Evolutionary conservation across 1,140 invertebrate species (phyloP).

Genomic region (Bradynema listronoti): DNA sequence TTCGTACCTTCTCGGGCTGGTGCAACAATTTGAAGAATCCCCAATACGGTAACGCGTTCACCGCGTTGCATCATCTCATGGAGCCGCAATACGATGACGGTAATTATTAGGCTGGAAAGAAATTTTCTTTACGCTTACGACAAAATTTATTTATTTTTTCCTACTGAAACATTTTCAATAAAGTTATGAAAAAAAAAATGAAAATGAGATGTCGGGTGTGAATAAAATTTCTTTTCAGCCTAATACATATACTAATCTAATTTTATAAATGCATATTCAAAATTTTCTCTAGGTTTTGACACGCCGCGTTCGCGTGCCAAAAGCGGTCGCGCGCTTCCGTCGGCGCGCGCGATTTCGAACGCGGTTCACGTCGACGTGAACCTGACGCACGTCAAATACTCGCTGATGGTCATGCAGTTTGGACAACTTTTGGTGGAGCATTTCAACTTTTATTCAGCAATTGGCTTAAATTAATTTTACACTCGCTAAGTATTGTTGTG

Average conservation of each 20-base stretch:
- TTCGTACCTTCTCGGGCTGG: slow-evolving; percentile 80
- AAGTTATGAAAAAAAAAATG: no score
- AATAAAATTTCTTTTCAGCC: no score
- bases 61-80: slow-evolving; percentile 73
- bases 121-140: no score
- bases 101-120: slow-evolving; percentile 74
- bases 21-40: slow-evolving; percentile 90
- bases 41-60: slow-evolving; percentile 75
- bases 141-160: background rate
- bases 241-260: background rate
- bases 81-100: slow-evolving; percentile 91
- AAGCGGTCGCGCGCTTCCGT: slow-evolving; percentile 67
- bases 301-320: slow-evolving; percentile 63
- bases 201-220: no score
- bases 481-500: background rate
- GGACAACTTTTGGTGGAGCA: slow-evolving; percentile 45
- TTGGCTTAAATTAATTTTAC: no score
- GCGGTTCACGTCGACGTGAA: slow-evolving; percentile 73
- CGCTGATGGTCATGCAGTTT: slow-evolving; percentile 57
- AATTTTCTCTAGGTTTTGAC: slow-evolving; percentile 32
- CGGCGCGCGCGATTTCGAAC: slow-evolving; percentile 77
- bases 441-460: no score
- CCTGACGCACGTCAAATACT: slow-evolving; percentile 60
- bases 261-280: background rate
- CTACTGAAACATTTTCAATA: no score